These are phyloP conservation scores for Camelus bactrianus DNA, from an alignment of 2,113 vertebrate genomes.

Conservation along the genomic window DNA sequence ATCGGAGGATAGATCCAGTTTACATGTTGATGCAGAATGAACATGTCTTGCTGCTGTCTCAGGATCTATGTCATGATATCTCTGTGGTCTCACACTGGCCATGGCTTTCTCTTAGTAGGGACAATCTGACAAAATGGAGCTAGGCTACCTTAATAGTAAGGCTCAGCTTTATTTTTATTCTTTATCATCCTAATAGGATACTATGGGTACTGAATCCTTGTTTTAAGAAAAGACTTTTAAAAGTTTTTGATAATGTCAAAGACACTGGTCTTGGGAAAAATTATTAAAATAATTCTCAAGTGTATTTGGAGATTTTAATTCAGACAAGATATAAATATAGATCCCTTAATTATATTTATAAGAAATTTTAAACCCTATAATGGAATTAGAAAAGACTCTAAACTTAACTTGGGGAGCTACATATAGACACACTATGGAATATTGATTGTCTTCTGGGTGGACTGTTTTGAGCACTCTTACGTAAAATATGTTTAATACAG, in stretches of 20 bases:
- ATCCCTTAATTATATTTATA: slow-evolving; percentile 6
- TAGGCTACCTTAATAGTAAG: neutral
- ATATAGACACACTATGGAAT: neutral
- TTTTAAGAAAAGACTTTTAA: neutral
- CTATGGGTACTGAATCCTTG: neutral
- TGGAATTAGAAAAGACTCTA: neutral
- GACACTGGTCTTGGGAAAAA: slow-evolving; percentile 9
- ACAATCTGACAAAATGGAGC: neutral
- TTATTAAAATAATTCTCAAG: slow-evolving; percentile 31
- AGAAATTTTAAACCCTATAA: slow-evolving; percentile 11
- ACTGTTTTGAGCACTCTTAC: neutral
- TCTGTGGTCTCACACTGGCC: neutral
- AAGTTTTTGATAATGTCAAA: neutral
- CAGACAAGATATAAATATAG: slow-evolving; percentile 1
- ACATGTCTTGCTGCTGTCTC: neutral
- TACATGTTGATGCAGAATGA: neutral
- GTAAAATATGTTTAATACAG: slow-evolving; percentile 17
- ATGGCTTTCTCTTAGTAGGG: neutral
- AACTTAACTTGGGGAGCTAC: neutral
- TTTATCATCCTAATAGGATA: slow-evolving; percentile 11
- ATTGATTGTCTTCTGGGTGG: neutral
- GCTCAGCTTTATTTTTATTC: slow-evolving; percentile 55
- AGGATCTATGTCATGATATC: neutral
- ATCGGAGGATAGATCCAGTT: neutral
- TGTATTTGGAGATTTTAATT: slow-evolving; percentile 35